phyloP scores from a whole-genome alignment of 1,140 invertebrate species.

The Drosophila tristis region DNA sequence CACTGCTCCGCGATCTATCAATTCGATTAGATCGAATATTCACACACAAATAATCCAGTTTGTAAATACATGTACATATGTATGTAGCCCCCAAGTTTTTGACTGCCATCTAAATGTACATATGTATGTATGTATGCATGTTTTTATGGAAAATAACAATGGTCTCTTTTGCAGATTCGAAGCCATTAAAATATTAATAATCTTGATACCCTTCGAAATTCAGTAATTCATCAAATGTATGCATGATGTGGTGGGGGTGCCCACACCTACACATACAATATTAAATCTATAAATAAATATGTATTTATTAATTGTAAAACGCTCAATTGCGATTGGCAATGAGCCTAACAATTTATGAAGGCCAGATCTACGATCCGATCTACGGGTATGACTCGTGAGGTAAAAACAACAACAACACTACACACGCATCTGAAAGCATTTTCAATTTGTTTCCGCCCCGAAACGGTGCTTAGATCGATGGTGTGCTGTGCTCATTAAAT shows the following conservation, averaged over 20 bases:
- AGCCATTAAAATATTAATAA: conserved; percentile 33
- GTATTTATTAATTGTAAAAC: conserved; percentile 53
- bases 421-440: too few relatives aligned
- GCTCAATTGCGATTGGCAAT: conserved; percentile 54
- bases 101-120: conserved; percentile 30
- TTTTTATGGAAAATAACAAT: conserved; percentile 17
- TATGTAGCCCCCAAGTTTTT: conserved; percentile 39
- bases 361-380: conserved; percentile 32
- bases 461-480: too few relatives aligned
- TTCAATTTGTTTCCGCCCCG: too few relatives aligned
- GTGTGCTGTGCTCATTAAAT: too few relatives aligned
- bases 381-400: conserved; percentile 22
- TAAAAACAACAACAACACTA: too few relatives aligned
- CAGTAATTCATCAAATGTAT: too few relatives aligned
- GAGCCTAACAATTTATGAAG: conserved; percentile 53
- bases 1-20: conserved; percentile 1
- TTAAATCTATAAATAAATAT: conserved; percentile 40
- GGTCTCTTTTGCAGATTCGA: conserved; percentile 31
- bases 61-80: neutral
- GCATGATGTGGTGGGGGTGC: too few relatives aligned
- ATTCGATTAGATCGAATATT: conserved; percentile 13
- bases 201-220: too few relatives aligned
- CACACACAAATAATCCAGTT: conserved; percentile 19
- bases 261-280: too few relatives aligned
- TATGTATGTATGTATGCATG: conserved; percentile 8